These are phyloP conservation scores for Pseudomugil gertrudae DNA, from an alignment of 2,797 vertebrate species.

Conservation along the genomic window DNA sequence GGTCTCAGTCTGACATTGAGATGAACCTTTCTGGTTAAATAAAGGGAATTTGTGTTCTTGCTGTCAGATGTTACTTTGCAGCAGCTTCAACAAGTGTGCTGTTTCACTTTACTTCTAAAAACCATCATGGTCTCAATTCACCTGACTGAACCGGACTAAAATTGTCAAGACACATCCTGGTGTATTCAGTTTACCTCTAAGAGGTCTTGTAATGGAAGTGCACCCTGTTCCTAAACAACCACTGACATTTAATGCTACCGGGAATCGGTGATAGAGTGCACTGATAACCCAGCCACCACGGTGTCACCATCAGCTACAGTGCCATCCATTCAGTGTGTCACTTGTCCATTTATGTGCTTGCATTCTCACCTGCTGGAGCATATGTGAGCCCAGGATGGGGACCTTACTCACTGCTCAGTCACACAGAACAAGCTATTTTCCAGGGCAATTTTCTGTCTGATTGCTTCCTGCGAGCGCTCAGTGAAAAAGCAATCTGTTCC, in stretches of 20 bases:
- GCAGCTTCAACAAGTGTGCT: not conserved
- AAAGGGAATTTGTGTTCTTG: not conserved
- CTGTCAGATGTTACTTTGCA: not conserved
- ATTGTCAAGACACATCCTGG: constrained; percentile 30
- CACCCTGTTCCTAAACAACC: constrained; percentile 52
- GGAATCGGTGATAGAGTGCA: constrained; percentile 62
- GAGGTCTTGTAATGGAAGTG: constrained; percentile 34
- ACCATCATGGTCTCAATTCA: not conserved
- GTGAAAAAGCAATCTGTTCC: constrained; percentile 78
- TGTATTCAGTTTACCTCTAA: constrained; percentile 54
- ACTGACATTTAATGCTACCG: constrained; percentile 50
- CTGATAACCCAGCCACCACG: constrained; percentile 64
- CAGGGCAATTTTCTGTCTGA: constrained; percentile 78
- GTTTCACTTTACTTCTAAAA: constrained; percentile 3
- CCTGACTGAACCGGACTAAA: constrained; percentile 20
- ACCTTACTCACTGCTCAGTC: constrained; percentile 60
- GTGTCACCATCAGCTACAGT: constrained; percentile 68
- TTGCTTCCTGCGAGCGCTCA: constrained; percentile 75
- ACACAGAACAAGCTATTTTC: constrained; percentile 73
- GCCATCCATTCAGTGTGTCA: constrained; percentile 64
- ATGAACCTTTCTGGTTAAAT: not conserved
- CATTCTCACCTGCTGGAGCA: constrained; percentile 48
- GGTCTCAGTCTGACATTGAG: not conserved
- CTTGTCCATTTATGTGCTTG: constrained; percentile 43
- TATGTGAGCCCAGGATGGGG: constrained; percentile 46